Conservation (phyloP, 2,888 invertebrate species). For the Cephonodes hylas region DNA sequence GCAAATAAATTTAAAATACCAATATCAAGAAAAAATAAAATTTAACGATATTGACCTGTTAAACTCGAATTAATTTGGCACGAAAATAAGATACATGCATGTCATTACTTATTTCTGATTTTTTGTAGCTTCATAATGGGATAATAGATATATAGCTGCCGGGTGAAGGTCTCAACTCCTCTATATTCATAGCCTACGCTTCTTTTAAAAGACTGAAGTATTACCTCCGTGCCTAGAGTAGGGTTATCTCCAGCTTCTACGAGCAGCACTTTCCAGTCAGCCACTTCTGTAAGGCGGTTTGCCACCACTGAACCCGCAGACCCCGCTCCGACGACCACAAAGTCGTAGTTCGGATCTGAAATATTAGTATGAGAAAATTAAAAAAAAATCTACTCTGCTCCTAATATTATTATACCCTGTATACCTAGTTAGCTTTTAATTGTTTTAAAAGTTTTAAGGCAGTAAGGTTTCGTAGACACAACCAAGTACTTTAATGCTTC, state of each 20-base stretch:
- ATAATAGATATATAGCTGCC: too few relatives aligned
- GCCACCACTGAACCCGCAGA: conserved; percentile 84
- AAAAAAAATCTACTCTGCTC: too few relatives aligned
- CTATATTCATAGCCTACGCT: too few relatives aligned
- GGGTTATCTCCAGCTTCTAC: conserved; percentile 84
- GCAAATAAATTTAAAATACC: too few relatives aligned
- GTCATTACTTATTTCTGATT: not conserved
- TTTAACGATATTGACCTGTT: not conserved
- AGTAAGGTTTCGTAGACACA: too few relatives aligned
- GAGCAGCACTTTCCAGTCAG: conserved; percentile 81
- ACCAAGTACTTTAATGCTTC: too few relatives aligned
- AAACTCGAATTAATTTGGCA: not conserved
- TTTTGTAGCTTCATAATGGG: not conserved
- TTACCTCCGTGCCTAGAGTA: conserved; percentile 76
- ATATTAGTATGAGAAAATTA: conserved; percentile 15
- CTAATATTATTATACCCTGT: too few relatives aligned
- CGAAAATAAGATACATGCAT: not conserved
- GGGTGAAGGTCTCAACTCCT: too few relatives aligned
- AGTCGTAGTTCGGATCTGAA: conserved; percentile 80
- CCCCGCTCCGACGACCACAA: conserved; percentile 83
- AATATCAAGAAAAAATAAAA: too few relatives aligned
- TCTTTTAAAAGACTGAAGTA: not conserved
- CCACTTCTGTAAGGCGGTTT: conserved; percentile 81
- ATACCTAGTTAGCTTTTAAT: too few relatives aligned
- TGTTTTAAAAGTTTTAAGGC: too few relatives aligned